phyloP scores from a whole-genome alignment of 1,140 invertebrate species.

The Euwallacea fornicatus region DNA sequence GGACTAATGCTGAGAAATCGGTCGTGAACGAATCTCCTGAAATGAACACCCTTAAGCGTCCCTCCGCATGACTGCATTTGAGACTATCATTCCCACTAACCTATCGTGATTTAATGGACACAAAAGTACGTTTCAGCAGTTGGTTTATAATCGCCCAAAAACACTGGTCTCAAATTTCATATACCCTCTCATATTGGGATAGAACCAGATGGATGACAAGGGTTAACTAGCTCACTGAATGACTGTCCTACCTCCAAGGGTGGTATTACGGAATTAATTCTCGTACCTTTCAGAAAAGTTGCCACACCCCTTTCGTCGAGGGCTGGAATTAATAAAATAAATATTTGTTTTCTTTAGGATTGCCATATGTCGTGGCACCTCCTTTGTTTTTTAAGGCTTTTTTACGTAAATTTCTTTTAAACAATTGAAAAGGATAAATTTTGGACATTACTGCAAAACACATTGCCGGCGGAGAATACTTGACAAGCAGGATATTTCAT shows the following conservation, averaged over 20 bases:
- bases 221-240: not conserved
- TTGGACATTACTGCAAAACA: no score
- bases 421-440: no score
- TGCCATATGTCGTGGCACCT: not conserved
- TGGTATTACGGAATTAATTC: slow-evolving; percentile 3
- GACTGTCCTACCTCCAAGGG: slow-evolving; percentile 1
- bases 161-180: not conserved
- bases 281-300: not conserved
- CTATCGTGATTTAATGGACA: not conserved
- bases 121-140: not conserved
- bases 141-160: not conserved
- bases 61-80: not conserved
- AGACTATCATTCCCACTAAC: not conserved
- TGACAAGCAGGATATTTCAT: no score
- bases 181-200: no score
- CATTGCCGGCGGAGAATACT: no score
- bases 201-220: not conserved
- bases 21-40: not conserved
- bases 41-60: not conserved
- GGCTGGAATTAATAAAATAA: not conserved
- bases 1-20: not conserved
- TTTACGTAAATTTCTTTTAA: no score
- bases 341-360: not conserved
- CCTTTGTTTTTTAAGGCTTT: not conserved
- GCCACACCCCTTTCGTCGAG: not conserved